These are phyloP conservation scores for Cabera pusaria DNA, from an alignment of 2,888 invertebrate genomes.

Conservation along the genomic window DNA sequence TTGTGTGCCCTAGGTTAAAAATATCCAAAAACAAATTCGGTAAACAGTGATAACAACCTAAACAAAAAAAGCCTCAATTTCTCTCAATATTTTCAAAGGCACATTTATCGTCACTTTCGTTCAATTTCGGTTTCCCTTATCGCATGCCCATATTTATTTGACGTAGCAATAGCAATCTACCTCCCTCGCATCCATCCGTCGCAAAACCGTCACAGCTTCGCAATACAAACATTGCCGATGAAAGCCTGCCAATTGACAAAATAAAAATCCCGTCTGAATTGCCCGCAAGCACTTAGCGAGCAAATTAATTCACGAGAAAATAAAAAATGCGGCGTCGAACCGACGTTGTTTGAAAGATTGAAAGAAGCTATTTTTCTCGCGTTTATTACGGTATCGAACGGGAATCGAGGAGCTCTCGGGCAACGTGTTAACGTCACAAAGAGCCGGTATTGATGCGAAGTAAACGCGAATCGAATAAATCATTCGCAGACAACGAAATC, in stretches of 20 bases:
- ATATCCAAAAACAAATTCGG: too few relatives aligned
- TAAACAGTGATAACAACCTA: constrained; percentile 8
- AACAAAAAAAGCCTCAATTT: constrained; percentile 13
- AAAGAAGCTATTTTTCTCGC: constrained; percentile 59
- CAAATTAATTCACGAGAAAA: constrained; percentile 69
- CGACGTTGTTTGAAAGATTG: constrained; percentile 54
- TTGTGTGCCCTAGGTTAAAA: too few relatives aligned
- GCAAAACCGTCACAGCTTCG: constrained; percentile 47
- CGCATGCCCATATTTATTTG: constrained; percentile 33
- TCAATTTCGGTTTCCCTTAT: constrained; percentile 29
- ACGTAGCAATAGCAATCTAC: constrained; percentile 33
- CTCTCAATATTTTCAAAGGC: constrained; percentile 10
- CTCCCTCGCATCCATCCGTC: constrained; percentile 33
- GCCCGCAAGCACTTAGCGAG: constrained; percentile 59
- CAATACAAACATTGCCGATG: constrained; percentile 53
- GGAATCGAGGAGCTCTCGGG: constrained; percentile 41
- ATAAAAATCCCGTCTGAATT: constrained; percentile 53
- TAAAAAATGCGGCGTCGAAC: constrained; percentile 50
- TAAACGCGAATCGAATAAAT: constrained; percentile 66
- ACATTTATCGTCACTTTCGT: constrained; percentile 24
- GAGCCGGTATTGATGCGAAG: constrained; percentile 50
- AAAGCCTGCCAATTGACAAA: constrained; percentile 52
- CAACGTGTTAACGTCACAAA: constrained; percentile 59
- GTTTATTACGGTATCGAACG: constrained; percentile 47
- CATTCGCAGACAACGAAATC: constrained; percentile 54